phyloP scores from a whole-genome alignment of 2,888 invertebrate genomes.

The Pocota personata region DNA sequence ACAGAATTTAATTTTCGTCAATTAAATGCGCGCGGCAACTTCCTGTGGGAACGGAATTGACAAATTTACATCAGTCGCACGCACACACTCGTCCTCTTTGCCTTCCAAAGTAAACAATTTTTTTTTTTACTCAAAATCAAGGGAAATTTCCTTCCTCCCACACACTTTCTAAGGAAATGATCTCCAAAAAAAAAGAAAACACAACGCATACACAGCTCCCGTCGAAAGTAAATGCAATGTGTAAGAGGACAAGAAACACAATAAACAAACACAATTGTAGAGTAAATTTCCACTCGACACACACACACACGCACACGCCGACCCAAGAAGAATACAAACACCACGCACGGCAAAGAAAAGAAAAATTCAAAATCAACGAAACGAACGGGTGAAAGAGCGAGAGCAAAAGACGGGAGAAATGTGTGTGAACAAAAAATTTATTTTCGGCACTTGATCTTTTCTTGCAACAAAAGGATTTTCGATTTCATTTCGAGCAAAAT shows the following conservation, averaged over 20 bases:
- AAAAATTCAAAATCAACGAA: background rate
- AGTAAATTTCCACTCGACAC: conserved; percentile 57
- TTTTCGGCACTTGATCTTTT: conserved; percentile 69
- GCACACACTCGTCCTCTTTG: conserved; percentile 13
- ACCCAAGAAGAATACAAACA: too few species aligned
- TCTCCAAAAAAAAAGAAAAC: background rate
- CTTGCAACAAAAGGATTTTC: conserved; percentile 53
- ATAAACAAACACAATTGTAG: conserved; percentile 68
- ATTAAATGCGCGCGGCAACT: background rate
- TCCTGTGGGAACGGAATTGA: background rate
- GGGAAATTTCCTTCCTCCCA: background rate
- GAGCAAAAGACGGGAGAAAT: conserved; percentile 1
- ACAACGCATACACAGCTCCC: background rate
- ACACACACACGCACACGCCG: conserved; percentile 15
- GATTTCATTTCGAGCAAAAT: background rate
- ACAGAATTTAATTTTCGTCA: background rate
- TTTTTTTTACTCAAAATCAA: background rate
- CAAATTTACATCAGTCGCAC: background rate
- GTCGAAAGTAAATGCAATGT: conserved; percentile 8
- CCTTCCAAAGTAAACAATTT: conserved; percentile 41
- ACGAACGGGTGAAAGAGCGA: conserved; percentile 20
- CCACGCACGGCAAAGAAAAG: background rate
- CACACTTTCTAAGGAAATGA: background rate
- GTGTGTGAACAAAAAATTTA: conserved; percentile 40
- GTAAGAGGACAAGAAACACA: conserved; percentile 41